phyloP scores from a whole-genome alignment of 1,140 invertebrate species.

The Zaprionus capensis region DNA sequence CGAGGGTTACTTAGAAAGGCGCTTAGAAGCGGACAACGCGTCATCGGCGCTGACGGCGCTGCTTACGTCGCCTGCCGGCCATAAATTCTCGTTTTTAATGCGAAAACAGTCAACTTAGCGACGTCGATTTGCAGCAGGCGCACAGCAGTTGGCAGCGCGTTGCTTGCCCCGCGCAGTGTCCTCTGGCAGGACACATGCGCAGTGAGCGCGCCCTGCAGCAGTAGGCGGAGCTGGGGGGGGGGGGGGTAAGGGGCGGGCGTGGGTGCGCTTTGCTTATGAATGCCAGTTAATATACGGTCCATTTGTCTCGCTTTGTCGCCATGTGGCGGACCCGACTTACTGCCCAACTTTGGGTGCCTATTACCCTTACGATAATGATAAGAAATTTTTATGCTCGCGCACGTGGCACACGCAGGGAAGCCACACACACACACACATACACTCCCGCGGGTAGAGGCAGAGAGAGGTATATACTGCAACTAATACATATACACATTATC shows the following conservation, averaged over 20 bases:
- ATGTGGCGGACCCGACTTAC: slow-evolving; percentile 66
- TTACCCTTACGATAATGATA: slow-evolving; percentile 83
- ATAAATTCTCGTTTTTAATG: slow-evolving; percentile 83
- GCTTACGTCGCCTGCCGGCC: slow-evolving; percentile 37
- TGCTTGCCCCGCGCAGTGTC: neutral
- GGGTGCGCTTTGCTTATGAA: neutral
- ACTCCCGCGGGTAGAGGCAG: neutral
- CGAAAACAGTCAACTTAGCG: slow-evolving; percentile 83
- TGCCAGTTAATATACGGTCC: slow-evolving; percentile 25
- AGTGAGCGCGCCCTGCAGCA: slow-evolving; percentile 10
- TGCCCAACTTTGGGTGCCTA: slow-evolving; percentile 79
- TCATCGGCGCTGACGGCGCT: slow-evolving; percentile 14
- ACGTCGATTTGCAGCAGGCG: slow-evolving; percentile 74
- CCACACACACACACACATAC: slow-evolving; percentile 18
- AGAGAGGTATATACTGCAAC: slow-evolving; percentile 15
- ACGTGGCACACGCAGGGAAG: slow-evolving; percentile 27
- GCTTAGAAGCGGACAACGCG: slow-evolving; percentile 49
- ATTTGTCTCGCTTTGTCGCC: slow-evolving; percentile 19
- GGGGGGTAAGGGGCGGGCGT: neutral
- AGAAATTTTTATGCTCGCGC: slow-evolving; percentile 76
- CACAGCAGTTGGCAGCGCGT: slow-evolving; percentile 34
- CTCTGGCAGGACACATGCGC: slow-evolving; percentile 60
- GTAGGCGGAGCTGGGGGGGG: neutral
- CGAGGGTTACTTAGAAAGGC: slow-evolving; percentile 53
- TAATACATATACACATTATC: slow-evolving; percentile 53